These are phyloP conservation scores for Chloroceryle amazona DNA, from an alignment of 2,797 vertebrate genomes.

Conservation along the genomic window DNA sequence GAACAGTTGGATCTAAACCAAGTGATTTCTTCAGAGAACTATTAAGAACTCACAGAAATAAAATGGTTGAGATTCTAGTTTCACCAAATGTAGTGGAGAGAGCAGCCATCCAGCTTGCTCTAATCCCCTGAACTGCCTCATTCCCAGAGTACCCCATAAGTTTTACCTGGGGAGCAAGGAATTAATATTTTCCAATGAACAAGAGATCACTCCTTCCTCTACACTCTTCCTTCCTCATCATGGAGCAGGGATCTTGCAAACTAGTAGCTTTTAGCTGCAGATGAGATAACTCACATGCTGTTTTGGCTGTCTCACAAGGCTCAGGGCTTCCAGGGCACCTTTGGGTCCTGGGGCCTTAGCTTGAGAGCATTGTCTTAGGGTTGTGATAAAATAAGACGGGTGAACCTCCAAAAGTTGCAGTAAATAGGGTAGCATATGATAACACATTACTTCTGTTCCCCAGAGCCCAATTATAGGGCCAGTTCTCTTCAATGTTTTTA, in stretches of 20 bases:
- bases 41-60: neutral
- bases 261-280: neutral
- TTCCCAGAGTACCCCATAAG: neutral
- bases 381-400: neutral
- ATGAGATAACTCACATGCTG: neutral
- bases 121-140: neutral
- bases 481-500: neutral
- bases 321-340: neutral
- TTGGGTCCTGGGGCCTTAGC: neutral
- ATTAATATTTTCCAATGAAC: rapidly evolving
- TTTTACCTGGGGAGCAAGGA: neutral
- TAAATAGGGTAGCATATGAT: neutral
- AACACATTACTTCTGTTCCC: neutral
- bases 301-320: neutral
- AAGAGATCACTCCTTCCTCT: neutral
- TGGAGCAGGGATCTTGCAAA: neutral
- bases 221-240: rapidly evolving
- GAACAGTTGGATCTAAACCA: neutral
- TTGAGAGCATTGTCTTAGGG: neutral
- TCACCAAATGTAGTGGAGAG: neutral
- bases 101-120: rapidly evolving
- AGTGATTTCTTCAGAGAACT: neutral
- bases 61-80: neutral
- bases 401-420: neutral
- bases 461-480: neutral